Percentiles rank a stretch among this genome's conserved stretches.
phyloP scores from a whole-genome alignment of 1,140 invertebrate species.

The Drosophila setifemur region DNA sequence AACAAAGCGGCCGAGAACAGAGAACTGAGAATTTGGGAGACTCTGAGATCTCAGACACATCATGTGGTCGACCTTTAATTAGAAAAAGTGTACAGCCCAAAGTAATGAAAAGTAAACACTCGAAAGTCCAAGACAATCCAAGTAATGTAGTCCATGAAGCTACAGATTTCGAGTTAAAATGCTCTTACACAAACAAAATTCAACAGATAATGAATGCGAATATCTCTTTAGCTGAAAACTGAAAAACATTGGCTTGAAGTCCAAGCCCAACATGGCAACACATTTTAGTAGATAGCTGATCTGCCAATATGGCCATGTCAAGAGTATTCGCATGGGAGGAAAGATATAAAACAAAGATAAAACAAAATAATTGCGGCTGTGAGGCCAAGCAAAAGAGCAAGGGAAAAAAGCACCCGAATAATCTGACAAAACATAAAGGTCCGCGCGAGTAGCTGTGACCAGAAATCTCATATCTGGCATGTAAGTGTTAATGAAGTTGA shows the following conservation, averaged over 20 bases:
- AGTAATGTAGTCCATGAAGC: not conserved
- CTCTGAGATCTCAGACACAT: slow-evolving; percentile 40
- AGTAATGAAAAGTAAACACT: slow-evolving; percentile 19
- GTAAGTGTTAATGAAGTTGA: slow-evolving; percentile 81
- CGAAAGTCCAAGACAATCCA: not conserved
- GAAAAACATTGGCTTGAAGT: slow-evolving; percentile 16
- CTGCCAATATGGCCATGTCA: slow-evolving; percentile 52
- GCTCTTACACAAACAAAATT: slow-evolving; percentile 9
- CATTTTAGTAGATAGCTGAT: slow-evolving; percentile 73
- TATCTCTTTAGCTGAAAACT: not conserved
- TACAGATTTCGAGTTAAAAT: not conserved
- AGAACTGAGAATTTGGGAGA: slow-evolving; percentile 8
- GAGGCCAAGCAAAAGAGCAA: slow-evolving; percentile 44
- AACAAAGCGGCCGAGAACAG: slow-evolving; percentile 72
- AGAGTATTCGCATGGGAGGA: slow-evolving; percentile 36
- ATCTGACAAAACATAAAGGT: slow-evolving; percentile 46
- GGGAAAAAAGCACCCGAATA: slow-evolving; percentile 11
- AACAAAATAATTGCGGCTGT: slow-evolving; percentile 76
- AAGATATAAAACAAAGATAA: slow-evolving; percentile 75
- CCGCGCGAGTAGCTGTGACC: slow-evolving; percentile 18
- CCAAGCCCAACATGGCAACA: slow-evolving; percentile 17
- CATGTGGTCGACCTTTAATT: slow-evolving; percentile 72
- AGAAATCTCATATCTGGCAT: slow-evolving; percentile 69
- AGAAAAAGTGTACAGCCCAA: slow-evolving; percentile 65
- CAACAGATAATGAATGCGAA: slow-evolving; percentile 49